These are phyloP conservation scores for Adrianichthys oophorus DNA, from an alignment of 2,797 vertebrate species.

Conservation along the genomic window DNA sequence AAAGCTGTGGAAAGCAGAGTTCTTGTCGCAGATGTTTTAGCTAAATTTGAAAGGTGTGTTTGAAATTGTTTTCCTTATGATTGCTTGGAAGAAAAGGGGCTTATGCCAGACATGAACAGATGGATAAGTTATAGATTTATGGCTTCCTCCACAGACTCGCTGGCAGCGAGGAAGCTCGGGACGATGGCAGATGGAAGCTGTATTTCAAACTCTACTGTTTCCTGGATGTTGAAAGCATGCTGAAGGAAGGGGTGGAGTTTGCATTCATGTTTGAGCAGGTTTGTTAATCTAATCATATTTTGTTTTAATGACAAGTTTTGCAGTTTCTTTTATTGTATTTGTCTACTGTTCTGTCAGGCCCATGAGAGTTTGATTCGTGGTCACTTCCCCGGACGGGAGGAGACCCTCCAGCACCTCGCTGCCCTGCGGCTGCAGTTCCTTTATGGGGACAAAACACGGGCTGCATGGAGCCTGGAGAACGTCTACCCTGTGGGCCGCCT, in stretches of 20 bases:
- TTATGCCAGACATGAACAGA: constrained; percentile 6
- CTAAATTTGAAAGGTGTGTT: constrained; percentile 89
- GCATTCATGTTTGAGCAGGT: constrained; percentile 98
- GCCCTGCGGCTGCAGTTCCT: constrained; percentile 89
- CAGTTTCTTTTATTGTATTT: not conserved
- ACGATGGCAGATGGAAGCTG: constrained; percentile 86
- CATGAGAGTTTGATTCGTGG: constrained; percentile 89
- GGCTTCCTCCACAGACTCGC: constrained; percentile 73
- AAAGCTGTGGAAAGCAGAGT: constrained; percentile 89
- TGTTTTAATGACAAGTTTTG: not conserved
- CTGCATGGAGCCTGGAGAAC: constrained; percentile 83
- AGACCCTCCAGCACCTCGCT: constrained; percentile 88
- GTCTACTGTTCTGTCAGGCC: constrained; percentile 73
- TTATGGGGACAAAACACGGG: constrained; percentile 81
- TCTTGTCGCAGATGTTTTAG: constrained; percentile 89
- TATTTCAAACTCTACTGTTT: constrained; percentile 97
- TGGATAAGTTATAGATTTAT: constrained; percentile 19
- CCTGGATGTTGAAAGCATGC: constrained; percentile 91
- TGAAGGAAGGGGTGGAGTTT: constrained; percentile 91
- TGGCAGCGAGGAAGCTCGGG: constrained; percentile 82
- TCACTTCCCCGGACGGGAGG: constrained; percentile 89
- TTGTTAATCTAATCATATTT: constrained; percentile 7
- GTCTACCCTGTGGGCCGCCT: constrained; percentile 88
- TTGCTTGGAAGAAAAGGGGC: not conserved
- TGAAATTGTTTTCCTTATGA: constrained; percentile 1